These are phyloP conservation scores for Papilio gigon DNA, from an alignment of 2,888 invertebrate genomes.

Conservation along the genomic window DNA sequence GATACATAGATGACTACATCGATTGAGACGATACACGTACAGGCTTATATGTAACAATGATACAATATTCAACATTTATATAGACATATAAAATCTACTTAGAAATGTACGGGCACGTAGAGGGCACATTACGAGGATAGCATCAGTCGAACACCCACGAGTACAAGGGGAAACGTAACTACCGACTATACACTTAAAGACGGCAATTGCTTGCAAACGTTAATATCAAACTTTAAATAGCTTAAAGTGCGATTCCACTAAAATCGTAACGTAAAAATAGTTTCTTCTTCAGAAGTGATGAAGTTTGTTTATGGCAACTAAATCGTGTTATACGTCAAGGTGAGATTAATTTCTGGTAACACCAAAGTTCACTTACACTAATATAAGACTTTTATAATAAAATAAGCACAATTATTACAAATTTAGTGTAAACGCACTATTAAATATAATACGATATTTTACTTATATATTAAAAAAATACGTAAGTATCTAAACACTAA, in stretches of 20 bases:
- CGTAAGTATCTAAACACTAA: background rate
- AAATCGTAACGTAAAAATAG: background rate
- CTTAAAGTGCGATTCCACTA: conserved; percentile 15
- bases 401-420: background rate
- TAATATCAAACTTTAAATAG: conserved; percentile 1
- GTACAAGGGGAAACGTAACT: background rate
- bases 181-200: background rate
- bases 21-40: background rate
- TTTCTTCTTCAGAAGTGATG: no score
- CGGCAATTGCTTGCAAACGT: conserved; percentile 23
- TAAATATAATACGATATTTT: no score
- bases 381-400: background rate
- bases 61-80: conserved; percentile 42
- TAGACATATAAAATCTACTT: conserved; percentile 54
- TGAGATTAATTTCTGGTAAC: background rate
- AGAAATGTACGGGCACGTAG: conserved; percentile 49
- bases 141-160: conserved; percentile 28
- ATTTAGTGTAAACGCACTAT: background rate
- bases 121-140: conserved; percentile 21
- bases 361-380: background rate
- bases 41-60: conserved; percentile 34
- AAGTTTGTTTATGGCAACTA: no score
- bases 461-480: background rate
- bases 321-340: no score
- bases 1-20: background rate